Evolutionary conservation across 2,888 invertebrate species (phyloP).

Genomic region (Sicus ferrugineus): DNA sequence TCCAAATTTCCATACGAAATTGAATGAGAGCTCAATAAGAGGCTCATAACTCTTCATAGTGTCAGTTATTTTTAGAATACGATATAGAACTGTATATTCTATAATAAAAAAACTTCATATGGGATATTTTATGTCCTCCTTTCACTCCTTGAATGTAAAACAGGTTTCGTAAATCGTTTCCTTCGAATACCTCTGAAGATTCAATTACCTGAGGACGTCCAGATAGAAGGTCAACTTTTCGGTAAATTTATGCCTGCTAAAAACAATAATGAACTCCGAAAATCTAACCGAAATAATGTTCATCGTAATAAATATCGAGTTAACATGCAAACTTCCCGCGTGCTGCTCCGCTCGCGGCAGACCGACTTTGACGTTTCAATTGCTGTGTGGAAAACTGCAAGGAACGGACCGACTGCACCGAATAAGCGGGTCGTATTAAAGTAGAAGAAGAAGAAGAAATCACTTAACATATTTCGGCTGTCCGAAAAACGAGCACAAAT

Average conservation of each 20-base stretch:
- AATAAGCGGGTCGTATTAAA: background rate
- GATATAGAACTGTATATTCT: too few relatives aligned
- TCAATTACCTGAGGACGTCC: conserved; percentile 13
- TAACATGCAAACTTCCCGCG: conserved; percentile 36
- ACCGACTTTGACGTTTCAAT: conserved; percentile 25
- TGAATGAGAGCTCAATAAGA: too few relatives aligned
- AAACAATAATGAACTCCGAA: conserved; percentile 30
- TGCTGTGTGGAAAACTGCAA: conserved; percentile 18
- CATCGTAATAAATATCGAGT: conserved; percentile 39
- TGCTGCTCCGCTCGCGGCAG: background rate
- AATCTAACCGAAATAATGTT: conserved; percentile 27
- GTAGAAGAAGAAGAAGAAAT: conserved; percentile 2
- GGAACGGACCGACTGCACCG: background rate
- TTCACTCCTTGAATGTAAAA: background rate
- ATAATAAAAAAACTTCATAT: too few relatives aligned
- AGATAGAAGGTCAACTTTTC: background rate
- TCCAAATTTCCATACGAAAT: too few relatives aligned
- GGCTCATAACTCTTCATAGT: too few relatives aligned
- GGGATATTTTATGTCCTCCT: too few relatives aligned
- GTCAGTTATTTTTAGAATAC: too few relatives aligned
- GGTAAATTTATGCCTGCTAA: conserved; percentile 16
- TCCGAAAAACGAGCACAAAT: background rate
- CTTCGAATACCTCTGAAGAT: conserved; percentile 3
- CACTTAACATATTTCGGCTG: conserved; percentile 33
- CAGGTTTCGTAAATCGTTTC: too few relatives aligned